A percentile compares a stretch with the other conserved stretches of the same genome.
Conservation (phyloP, 2,888 invertebrate genomes). For the Polietes domitor region DNA sequence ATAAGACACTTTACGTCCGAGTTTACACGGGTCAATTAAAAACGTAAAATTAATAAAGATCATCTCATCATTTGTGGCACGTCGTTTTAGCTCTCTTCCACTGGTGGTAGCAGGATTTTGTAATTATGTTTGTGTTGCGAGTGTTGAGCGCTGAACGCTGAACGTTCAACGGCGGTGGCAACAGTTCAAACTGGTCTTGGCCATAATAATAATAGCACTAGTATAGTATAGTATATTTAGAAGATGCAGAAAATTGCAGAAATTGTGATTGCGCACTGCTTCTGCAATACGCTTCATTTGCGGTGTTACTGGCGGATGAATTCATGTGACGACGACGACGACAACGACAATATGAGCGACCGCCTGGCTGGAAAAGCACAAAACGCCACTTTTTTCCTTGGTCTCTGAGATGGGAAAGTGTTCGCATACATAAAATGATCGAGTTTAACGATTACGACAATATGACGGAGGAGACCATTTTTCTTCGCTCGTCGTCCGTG, state of each 20-base stretch:
- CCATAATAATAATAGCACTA: constrained; percentile 60
- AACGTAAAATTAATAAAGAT: constrained; percentile 41
- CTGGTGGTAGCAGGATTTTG: background rate
- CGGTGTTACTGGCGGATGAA: constrained; percentile 45
- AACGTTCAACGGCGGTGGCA: background rate
- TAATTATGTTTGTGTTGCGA: constrained; percentile 35
- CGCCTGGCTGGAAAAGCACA: constrained; percentile 52
- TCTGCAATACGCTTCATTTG: constrained; percentile 59
- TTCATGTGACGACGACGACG: background rate
- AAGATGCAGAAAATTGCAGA: constrained; percentile 51
- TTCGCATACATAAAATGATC: constrained; percentile 67
- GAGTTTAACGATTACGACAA: constrained; percentile 66
- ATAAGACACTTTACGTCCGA: constrained; percentile 31
- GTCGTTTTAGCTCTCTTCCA: background rate
- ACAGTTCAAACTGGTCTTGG: constrained; percentile 62
- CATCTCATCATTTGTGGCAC: constrained; percentile 19
- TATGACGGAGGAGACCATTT: constrained; percentile 62
- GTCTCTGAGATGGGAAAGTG: constrained; percentile 64
- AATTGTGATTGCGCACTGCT: constrained; percentile 60
- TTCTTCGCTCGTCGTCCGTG: constrained; percentile 39
- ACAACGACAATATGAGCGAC: constrained; percentile 30
- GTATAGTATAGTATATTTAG: constrained; percentile 48
- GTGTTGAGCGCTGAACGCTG: constrained; percentile 23
- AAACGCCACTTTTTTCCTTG: constrained; percentile 44
- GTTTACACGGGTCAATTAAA: constrained; percentile 46